A percentile compares a stretch with the other conserved stretches of the same genome.
These are phyloP conservation scores for Resseliella maxima DNA, from an alignment of 2,888 invertebrate species.

Conservation along the genomic window DNA sequence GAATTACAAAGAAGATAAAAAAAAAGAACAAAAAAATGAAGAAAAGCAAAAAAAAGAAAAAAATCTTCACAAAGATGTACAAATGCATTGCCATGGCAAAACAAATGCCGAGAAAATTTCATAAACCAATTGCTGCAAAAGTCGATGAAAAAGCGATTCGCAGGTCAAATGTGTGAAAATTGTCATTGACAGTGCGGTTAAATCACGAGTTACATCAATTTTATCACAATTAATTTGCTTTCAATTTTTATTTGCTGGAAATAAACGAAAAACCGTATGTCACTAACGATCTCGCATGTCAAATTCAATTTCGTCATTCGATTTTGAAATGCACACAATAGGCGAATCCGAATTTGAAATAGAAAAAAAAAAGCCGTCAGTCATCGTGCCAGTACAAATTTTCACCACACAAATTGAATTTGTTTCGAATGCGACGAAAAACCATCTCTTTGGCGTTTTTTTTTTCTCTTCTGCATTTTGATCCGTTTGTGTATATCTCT, in stretches of 20 bases:
- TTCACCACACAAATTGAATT: not conserved
- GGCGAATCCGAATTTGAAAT: not conserved
- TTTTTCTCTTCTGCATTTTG: too few relatives aligned
- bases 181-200: not conserved
- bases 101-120: too few relatives aligned
- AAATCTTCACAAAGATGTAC: too few relatives aligned
- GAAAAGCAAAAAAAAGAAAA: too few relatives aligned
- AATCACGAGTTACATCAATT: conserved; percentile 10
- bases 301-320: conserved; percentile 27
- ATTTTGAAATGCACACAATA: not conserved
- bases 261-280: not conserved
- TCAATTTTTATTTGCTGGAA: not conserved
- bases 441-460: conserved; percentile 14
- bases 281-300: conserved; percentile 20
- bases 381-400: conserved; percentile 17
- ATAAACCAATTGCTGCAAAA: conserved; percentile 4
- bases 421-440: not conserved
- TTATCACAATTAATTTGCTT: conserved; percentile 25
- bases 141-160: not conserved
- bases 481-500: too few relatives aligned
- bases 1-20: too few relatives aligned
- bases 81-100: too few relatives aligned
- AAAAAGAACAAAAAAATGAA: too few relatives aligned
- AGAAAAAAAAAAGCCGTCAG: too few relatives aligned
- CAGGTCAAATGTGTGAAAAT: not conserved